These are phyloP conservation scores for Stylophora pistillata DNA, from an alignment of 64 coral and sea anemone species.

Conservation along the genomic window DNA sequence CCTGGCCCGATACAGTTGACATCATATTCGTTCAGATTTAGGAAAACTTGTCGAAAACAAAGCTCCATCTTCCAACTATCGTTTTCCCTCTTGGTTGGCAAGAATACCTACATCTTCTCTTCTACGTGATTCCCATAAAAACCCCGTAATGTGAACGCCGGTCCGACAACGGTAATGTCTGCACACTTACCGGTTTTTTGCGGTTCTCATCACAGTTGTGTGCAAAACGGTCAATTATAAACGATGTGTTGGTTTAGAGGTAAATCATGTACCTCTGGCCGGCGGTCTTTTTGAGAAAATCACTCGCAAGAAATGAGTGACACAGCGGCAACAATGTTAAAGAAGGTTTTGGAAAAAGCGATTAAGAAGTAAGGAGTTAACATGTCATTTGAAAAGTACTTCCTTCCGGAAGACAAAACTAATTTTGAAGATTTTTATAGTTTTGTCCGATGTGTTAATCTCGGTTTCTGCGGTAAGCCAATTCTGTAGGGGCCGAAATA, in stretches of 20 bases:
- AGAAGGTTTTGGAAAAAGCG: background rate
- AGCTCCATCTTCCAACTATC: too few relatives aligned
- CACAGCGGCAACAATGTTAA: background rate
- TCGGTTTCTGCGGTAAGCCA: background rate
- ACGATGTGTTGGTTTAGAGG: slow-evolving; percentile 2
- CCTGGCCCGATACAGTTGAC: too few relatives aligned
- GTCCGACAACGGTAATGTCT: background rate
- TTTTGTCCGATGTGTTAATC: slow-evolving; percentile 45
- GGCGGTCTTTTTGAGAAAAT: slow-evolving; percentile 25
- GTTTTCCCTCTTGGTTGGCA: background rate
- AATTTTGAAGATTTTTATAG: slow-evolving; percentile 7
- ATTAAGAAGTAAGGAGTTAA: background rate
- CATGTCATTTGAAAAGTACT: slow-evolving; percentile 33
- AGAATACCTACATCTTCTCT: background rate
- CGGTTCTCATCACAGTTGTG: background rate
- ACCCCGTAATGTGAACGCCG: background rate
- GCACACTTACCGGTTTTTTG: background rate
- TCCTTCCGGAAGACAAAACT: slow-evolving; percentile 14
- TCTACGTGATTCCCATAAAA: background rate
- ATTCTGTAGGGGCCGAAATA: background rate
- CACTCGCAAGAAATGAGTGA: background rate
- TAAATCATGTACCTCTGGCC: background rate
- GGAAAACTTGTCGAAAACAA: too few relatives aligned
- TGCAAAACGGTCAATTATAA: background rate
- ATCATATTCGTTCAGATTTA: too few relatives aligned